Evolutionary conservation across 2,888 invertebrate species (phyloP).

Genomic region (Scaptomyza caliginosa): DNA sequence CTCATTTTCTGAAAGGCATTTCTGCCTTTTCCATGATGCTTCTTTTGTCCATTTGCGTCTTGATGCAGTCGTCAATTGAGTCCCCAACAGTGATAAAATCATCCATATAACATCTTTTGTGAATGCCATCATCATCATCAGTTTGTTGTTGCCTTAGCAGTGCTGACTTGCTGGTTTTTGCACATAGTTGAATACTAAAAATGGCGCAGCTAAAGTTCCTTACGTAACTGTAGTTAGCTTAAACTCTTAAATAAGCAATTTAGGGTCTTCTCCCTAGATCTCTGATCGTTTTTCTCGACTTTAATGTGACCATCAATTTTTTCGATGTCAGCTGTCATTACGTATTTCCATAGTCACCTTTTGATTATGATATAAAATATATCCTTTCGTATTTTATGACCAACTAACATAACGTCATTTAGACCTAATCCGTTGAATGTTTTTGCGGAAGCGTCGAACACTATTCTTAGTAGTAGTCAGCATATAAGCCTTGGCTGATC

Average conservation of each 20-base stretch:
- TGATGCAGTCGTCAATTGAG: background rate
- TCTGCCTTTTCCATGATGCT: background rate
- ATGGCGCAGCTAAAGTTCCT: background rate
- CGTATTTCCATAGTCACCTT: too few species aligned
- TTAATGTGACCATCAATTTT: too few species aligned
- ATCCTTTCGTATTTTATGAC: too few species aligned
- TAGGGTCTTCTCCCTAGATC: too few species aligned
- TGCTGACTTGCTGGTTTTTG: background rate
- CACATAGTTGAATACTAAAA: background rate
- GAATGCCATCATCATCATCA: background rate
- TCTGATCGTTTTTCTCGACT: too few species aligned
- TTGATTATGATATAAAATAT: too few species aligned
- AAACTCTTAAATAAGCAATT: too few species aligned
- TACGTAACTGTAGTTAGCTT: too few species aligned
- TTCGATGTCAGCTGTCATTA: too few species aligned
- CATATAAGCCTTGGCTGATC: background rate
- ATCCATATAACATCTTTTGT: background rate
- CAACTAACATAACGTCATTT: too few species aligned
- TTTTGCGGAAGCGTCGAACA: too few species aligned
- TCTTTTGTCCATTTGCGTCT: background rate
- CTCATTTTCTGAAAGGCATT: background rate
- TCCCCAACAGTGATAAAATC: constrained; percentile 1
- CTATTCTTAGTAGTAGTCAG: background rate
- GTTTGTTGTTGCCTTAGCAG: background rate
- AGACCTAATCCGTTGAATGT: background rate